These are phyloP conservation scores for Rhincodon typus DNA, from an alignment of 2,797 vertebrate species.

Conservation along the genomic window DNA sequence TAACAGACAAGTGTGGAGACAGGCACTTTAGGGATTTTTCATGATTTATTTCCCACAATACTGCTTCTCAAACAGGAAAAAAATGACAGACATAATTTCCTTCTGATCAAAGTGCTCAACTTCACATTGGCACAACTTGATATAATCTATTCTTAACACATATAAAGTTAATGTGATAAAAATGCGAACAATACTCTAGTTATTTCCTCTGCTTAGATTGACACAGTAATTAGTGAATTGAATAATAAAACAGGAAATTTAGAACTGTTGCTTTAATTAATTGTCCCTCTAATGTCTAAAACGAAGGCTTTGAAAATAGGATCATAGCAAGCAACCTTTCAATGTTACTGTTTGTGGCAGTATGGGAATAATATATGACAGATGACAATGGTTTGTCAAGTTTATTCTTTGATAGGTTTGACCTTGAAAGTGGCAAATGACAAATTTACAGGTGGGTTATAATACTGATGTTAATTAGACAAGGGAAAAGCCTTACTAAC, in stretches of 20 bases:
- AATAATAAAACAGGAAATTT: conserved; percentile 72
- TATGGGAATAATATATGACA: neutral
- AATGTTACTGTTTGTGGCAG: conserved; percentile 32
- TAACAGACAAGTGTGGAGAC: conserved; percentile 42
- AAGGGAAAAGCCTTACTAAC: neutral
- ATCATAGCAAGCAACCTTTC: neutral
- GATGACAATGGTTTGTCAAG: neutral
- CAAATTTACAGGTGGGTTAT: neutral
- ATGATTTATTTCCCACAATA: conserved; percentile 65
- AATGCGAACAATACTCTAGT: conserved; percentile 63
- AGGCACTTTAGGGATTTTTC: conserved; percentile 48
- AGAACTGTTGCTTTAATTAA: conserved; percentile 71
- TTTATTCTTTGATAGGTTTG: neutral
- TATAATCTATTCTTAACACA: conserved; percentile 58
- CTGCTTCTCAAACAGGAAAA: conserved; percentile 60
- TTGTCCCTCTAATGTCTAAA: conserved; percentile 47
- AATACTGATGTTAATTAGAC: neutral
- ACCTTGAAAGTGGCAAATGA: conserved; percentile 5
- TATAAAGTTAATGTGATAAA: conserved; percentile 67
- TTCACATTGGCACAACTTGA: conserved; percentile 58
- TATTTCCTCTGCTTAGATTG: conserved; percentile 63
- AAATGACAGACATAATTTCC: conserved; percentile 70
- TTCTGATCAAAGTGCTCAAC: conserved; percentile 62
- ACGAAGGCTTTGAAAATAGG: conserved; percentile 27
- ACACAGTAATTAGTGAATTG: conserved; percentile 66